A percentile compares a stretch with the other conserved stretches of the same genome.
Conservation (phyloP, 2,888 invertebrate species). For the Troides aeacus region DNA sequence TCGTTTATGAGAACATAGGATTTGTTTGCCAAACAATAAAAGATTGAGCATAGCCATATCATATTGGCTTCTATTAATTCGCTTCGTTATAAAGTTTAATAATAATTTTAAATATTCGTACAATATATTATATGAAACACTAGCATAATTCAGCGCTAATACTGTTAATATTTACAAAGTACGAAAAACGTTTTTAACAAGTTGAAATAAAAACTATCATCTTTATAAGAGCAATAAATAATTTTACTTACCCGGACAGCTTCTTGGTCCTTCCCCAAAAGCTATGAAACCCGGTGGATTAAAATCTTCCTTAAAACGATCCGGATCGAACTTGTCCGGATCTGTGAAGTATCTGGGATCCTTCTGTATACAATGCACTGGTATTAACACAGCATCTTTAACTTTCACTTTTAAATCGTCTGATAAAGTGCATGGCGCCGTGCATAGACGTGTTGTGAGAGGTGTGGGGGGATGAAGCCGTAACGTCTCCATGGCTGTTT, state of each 20-base stretch:
- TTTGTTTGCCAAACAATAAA: constrained; percentile 35
- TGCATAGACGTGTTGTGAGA: constrained; percentile 68
- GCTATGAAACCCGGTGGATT: constrained; percentile 65
- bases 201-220: not conserved
- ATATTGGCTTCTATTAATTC: constrained; percentile 7
- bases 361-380: constrained; percentile 65
- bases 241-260: constrained; percentile 64
- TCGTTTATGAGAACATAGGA: constrained; percentile 31
- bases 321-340: constrained; percentile 68
- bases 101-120: not conserved
- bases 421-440: constrained; percentile 56
- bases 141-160: not conserved
- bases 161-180: not conserved
- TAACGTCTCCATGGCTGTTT: constrained; percentile 61
- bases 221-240: not conserved
- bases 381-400: constrained; percentile 64
- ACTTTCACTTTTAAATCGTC: constrained; percentile 55
- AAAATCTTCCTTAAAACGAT: constrained; percentile 58
- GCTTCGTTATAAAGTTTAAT: not conserved
- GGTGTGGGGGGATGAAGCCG: constrained; percentile 71
- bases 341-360: constrained; percentile 63
- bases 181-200: not conserved
- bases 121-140: not conserved
- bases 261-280: constrained; percentile 71
- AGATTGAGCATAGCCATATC: constrained; percentile 13